Conservation (phyloP, 1,140 invertebrate species). For the Charaxes varanes region DNA sequence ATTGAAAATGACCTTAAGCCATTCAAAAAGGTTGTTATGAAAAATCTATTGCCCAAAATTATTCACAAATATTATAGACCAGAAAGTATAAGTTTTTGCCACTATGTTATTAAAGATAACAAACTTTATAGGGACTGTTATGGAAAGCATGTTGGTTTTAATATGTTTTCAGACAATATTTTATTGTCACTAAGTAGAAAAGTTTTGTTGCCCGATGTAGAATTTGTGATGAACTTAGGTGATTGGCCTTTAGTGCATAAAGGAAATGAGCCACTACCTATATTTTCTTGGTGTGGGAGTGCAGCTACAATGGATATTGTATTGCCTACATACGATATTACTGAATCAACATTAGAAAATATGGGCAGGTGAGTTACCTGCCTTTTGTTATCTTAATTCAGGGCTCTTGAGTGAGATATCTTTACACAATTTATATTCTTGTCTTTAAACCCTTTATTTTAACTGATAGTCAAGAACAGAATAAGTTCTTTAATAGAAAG, state of each 20-base stretch:
- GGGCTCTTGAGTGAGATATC: too few relatives aligned
- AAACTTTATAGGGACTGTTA: constrained; percentile 92
- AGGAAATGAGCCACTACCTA: constrained; percentile 77
- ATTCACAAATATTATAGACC: constrained; percentile 80
- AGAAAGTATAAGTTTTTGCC: constrained; percentile 89
- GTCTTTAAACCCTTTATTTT: too few relatives aligned
- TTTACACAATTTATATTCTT: too few relatives aligned
- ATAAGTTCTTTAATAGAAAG: too few relatives aligned
- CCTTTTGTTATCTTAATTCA: too few relatives aligned
- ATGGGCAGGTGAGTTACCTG: constrained; percentile 88
- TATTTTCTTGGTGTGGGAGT: constrained; percentile 98
- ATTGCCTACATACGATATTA: constrained; percentile 96
- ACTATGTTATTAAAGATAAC: constrained; percentile 92
- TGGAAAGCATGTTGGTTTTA: constrained; percentile 96
- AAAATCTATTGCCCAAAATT: constrained; percentile 78
- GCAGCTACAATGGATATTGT: constrained; percentile 90
- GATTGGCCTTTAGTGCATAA: constrained; percentile 92
- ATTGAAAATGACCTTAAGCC: constrained; percentile 83
- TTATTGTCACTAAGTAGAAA: constrained; percentile 89
- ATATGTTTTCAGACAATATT: constrained; percentile 95
- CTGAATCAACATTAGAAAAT: constrained; percentile 91
- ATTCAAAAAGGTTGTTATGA: constrained; percentile 85
- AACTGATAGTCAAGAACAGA: too few relatives aligned
- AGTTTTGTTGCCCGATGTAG: constrained; percentile 89
- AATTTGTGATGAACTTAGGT: constrained; percentile 95